Percentiles rank a stretch among this genome's conserved stretches.
Evolutionary conservation across 2,113 vertebrate genomes (phyloP).

Genomic region (Odocoileus virginianus): DNA sequence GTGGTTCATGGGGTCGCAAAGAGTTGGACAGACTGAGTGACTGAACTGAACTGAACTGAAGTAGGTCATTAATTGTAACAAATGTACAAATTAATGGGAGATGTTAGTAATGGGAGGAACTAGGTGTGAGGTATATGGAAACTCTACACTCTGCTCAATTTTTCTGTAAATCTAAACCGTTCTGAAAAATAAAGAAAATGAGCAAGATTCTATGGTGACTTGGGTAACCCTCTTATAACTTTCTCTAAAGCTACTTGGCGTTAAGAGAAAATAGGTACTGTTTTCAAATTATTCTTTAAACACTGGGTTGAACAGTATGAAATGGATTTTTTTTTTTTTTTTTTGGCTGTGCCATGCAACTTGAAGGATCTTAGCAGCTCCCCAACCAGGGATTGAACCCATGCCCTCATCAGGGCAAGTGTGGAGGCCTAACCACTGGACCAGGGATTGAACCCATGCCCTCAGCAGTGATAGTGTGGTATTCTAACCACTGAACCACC

Average conservation of each 20-base stretch:
- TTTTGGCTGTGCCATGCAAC: background rate
- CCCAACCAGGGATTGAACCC: background rate
- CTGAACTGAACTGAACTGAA: no score
- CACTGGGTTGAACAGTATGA: background rate
- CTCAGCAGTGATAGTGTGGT: background rate
- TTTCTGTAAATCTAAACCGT: background rate
- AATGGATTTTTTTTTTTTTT: background rate
- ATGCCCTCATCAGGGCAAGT: background rate
- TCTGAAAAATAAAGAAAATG: background rate
- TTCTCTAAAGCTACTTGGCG: background rate
- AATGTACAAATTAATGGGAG: background rate
- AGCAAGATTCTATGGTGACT: background rate
- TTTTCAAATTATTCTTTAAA: background rate
- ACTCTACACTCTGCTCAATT: background rate
- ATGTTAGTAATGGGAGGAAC: background rate
- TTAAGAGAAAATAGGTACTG: background rate
- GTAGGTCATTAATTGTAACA: background rate
- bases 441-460: background rate
- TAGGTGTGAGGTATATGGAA: background rate
- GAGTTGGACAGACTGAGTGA: no score
- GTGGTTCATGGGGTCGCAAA: no score
- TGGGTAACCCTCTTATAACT: background rate
- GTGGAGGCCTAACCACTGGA: background rate
- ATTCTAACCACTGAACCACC: background rate
- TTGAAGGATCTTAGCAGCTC: background rate